phyloP scores from a whole-genome alignment of 2,888 invertebrate genomes.

The Agapostemon virescens region DNA sequence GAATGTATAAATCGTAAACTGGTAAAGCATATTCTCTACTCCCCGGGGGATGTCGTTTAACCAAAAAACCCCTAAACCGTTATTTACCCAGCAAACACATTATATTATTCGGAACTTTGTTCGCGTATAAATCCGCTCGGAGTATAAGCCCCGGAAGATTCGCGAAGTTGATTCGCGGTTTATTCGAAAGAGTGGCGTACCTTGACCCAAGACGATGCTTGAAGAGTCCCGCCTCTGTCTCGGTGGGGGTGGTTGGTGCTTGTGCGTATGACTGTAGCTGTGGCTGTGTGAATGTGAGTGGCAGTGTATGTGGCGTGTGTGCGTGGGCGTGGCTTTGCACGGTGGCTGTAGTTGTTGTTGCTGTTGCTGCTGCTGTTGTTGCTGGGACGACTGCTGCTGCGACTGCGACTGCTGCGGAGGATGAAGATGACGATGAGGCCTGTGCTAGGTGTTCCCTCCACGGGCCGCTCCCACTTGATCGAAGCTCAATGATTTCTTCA shows the following conservation, averaged over 20 bases:
- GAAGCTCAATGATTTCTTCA: conserved; percentile 85
- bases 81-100: too few relatives aligned
- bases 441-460: conserved; percentile 80
- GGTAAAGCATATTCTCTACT: too few relatives aligned
- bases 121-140: too few relatives aligned
- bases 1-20: too few relatives aligned
- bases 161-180: too few relatives aligned
- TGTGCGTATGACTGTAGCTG: conserved; percentile 79
- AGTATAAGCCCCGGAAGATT: too few relatives aligned
- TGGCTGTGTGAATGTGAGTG: conserved; percentile 79
- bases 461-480: conserved; percentile 82
- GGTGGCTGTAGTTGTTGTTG: conserved; percentile 70
- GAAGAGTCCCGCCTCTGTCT: conserved; percentile 79
- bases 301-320: conserved; percentile 78
- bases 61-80: too few relatives aligned
- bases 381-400: conserved; percentile 70
- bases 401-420: conserved; percentile 67
- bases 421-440: conserved; percentile 76
- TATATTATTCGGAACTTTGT: too few relatives aligned
- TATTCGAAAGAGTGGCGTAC: conserved; percentile 61
- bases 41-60: too few relatives aligned
- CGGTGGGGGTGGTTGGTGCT: conserved; percentile 76
- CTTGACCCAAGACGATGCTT: conserved; percentile 79
- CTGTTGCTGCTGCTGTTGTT: conserved; percentile 71
- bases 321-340: conserved; percentile 77